A percentile compares a stretch with the other conserved stretches of the same genome.
These are phyloP conservation scores for Eupleurogrammus muticus DNA, from an alignment of 2,797 vertebrate genomes.

Conservation along the genomic window DNA sequence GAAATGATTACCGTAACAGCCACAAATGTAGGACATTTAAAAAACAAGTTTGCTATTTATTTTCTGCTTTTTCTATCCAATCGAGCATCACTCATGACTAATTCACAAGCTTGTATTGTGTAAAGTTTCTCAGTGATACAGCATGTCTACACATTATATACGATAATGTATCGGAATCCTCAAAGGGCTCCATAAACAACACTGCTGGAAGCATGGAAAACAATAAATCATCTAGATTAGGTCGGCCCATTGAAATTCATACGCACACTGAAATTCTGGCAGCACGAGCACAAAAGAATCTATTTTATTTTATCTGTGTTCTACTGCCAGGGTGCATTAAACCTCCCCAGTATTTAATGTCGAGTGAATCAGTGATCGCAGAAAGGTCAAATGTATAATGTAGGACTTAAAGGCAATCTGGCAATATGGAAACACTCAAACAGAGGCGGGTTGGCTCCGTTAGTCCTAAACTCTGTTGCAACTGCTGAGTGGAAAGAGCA, in stretches of 20 bases:
- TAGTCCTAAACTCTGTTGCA: constrained; percentile 38
- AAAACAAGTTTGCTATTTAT: constrained; percentile 23
- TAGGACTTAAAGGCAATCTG: constrained; percentile 53
- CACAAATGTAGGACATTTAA: constrained; percentile 24
- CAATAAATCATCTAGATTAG: constrained; percentile 61
- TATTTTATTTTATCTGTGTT: constrained; percentile 66
- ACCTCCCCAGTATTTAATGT: constrained; percentile 57
- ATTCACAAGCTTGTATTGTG: constrained; percentile 38
- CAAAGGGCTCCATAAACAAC: constrained; percentile 60
- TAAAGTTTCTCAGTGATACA: constrained; percentile 25
- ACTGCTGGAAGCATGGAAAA: constrained; percentile 39
- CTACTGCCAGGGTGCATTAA: constrained; percentile 65
- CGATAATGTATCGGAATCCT: constrained; percentile 54
- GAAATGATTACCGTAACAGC: constrained; percentile 26
- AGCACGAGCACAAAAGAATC: constrained; percentile 26
- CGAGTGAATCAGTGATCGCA: constrained; percentile 57
- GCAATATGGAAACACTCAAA: constrained; percentile 77
- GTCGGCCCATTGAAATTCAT: constrained; percentile 43
- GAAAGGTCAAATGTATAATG: constrained; percentile 69
- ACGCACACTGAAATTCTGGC: constrained; percentile 48
- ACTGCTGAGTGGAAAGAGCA: constrained; percentile 32
- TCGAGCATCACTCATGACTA: constrained; percentile 25
- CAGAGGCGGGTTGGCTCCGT: constrained; percentile 50
- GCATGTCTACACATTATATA: constrained; percentile 19
- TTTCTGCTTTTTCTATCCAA: constrained; percentile 34